Percentiles rank a stretch among this genome's conserved stretches.
Conservation (phyloP, 1,140 invertebrate species). For the Macrostomum lignano region DNA sequence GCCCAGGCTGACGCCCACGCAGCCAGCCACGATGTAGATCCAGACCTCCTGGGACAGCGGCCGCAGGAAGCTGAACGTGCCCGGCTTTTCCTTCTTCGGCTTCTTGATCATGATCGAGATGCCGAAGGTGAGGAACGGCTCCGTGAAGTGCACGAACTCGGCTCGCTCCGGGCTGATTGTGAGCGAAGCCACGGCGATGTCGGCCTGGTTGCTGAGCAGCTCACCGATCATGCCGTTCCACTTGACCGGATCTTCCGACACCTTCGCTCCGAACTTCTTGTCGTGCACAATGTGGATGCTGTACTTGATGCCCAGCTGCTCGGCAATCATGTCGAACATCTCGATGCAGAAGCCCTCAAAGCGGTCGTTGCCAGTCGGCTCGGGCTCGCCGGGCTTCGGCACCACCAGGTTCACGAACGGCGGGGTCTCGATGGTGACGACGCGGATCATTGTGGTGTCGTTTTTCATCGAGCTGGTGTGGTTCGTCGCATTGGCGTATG, state of each 20-base stretch:
- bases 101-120: conserved; percentile 94
- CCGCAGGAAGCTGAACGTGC: conserved; percentile 78
- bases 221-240: conserved; percentile 14
- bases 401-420: background rate
- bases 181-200: conserved; percentile 8
- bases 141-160: conserved; percentile 48
- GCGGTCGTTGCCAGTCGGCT: conserved; percentile 3
- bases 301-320: background rate
- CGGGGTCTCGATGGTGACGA: background rate
- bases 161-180: conserved; percentile 8
- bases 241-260: conserved; percentile 22
- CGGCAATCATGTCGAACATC: background rate
- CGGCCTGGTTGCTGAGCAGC: conserved; percentile 10
- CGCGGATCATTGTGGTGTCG: conserved; percentile 1
- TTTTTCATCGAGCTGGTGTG: no score
- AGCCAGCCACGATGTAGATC: conserved; percentile 55
- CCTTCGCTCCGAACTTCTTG: background rate
- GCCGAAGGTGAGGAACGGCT: conserved; percentile 82
- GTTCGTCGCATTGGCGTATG: no score
- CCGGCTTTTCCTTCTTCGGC: conserved; percentile 57
- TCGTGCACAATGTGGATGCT: conserved; percentile 2
- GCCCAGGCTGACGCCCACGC: conserved; percentile 70
- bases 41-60: conserved; percentile 82
- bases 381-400: background rate
- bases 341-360: conserved; percentile 6